These are phyloP conservation scores for Hemichromis elongatus DNA, from an alignment of 2,113 vertebrate genomes.

Conservation along the genomic window DNA sequence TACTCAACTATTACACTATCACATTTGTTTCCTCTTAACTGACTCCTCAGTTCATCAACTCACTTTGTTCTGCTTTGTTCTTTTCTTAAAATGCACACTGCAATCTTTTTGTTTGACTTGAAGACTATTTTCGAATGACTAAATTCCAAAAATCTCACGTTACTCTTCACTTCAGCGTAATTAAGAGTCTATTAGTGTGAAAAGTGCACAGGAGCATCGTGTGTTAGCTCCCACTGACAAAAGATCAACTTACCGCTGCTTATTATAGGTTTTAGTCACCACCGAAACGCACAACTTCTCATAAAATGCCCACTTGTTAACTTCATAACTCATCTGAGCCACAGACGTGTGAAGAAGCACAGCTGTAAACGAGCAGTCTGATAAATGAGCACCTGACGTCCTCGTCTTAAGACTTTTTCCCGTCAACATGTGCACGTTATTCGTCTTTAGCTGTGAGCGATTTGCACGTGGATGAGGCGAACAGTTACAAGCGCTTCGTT, in stretches of 20 bases:
- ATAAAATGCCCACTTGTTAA: neutral
- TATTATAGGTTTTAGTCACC: neutral
- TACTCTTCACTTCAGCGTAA: neutral
- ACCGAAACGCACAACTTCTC: neutral
- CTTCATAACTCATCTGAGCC: neutral
- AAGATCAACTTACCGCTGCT: neutral
- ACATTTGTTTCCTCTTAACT: neutral
- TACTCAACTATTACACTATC: neutral
- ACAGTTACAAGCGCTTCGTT: accelerated
- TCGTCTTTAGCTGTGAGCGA: neutral
- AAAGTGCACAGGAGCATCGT: neutral
- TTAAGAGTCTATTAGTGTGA: neutral
- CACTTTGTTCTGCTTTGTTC: neutral
- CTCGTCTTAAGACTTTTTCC: neutral
- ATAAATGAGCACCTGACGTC: neutral
- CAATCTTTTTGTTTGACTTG: neutral
- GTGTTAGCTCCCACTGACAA: neutral
- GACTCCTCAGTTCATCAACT: neutral
- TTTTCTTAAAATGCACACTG: neutral
- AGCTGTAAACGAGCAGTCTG: neutral
- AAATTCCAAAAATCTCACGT: neutral
- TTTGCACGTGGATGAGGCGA: neutral
- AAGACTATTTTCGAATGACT: neutral
- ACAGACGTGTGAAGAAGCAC: neutral
- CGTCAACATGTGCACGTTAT: neutral